These are phyloP conservation scores for Drosophila kikkawai DNA, from an alignment of 1,140 invertebrate genomes.

Conservation along the genomic window DNA sequence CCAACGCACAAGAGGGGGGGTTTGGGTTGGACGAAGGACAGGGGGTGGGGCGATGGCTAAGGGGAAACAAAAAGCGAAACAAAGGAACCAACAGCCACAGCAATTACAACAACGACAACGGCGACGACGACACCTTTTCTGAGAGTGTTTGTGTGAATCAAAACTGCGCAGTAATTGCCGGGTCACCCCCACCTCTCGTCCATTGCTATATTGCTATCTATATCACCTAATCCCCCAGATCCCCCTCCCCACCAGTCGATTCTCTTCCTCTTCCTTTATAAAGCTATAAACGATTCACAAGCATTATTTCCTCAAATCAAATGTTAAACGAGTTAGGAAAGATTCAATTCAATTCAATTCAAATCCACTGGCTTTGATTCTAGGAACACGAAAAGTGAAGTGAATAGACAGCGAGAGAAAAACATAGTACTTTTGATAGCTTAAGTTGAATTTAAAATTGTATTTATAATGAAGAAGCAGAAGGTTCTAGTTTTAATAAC, in stretches of 20 bases:
- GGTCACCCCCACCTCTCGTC: constrained; percentile 16
- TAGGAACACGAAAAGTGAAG: constrained; percentile 1
- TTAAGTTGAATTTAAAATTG: not conserved
- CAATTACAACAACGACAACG: constrained; percentile 61
- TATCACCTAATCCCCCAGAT: not conserved
- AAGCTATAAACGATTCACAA: constrained; percentile 54
- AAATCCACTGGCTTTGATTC: constrained; percentile 10
- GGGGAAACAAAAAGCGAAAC: constrained; percentile 44
- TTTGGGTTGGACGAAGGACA: not conserved
- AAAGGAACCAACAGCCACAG: constrained; percentile 48
- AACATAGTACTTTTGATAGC: too few species aligned
- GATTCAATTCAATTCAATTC: constrained; percentile 12
- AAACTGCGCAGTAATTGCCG: constrained; percentile 76
- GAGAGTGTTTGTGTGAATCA: constrained; percentile 32
- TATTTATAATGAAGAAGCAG: not conserved
- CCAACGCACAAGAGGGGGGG: constrained; percentile 7
- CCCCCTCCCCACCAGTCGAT: not conserved
- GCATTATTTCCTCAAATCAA: constrained; percentile 60
- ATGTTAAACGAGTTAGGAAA: constrained; percentile 41
- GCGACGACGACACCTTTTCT: constrained; percentile 56
- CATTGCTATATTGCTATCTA: constrained; percentile 16
- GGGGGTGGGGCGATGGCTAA: not conserved
- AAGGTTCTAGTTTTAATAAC: not conserved
- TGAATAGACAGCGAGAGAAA: constrained; percentile 6
- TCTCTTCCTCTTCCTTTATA: constrained; percentile 14